Base-by-base conservation (phyloP, 2,113 vertebrate genomes). In the Muntiacus muntjak region DNA sequence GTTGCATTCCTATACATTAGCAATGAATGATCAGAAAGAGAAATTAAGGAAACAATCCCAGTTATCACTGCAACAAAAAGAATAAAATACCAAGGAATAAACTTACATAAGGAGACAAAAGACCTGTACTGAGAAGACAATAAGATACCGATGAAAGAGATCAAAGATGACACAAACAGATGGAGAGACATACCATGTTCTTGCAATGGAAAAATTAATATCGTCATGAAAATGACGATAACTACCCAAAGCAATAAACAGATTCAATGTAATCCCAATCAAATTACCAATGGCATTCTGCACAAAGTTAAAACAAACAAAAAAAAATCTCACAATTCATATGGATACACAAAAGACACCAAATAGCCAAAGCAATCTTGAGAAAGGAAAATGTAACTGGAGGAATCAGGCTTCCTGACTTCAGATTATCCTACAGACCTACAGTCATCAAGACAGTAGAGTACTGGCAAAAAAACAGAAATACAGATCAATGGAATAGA, bases 161-260 rank as follows among this genome's bases (percentile, higher is more conserved):
- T 36, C 64, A 71, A 71, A 71, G n/a, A 71, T 21, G 64, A 36
- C n/a, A 71, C 7, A n/a, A 64, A 64, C 64, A 36, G n/a, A 71
- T 36, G n/a, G 64, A 71, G 64, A 71, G n/a, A 36, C n/a, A 71
- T 36, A 71, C 17, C 9, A 71, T 71, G 64, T 36, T 71, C 64
- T 71, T 21, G n/a, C n/a, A 36, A 36, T 71, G n/a, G 17, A 36
- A 71, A 71, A 71, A 21, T 71, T 9, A 71, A 11, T 71, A 36
- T 11, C 0, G 0, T 71, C 64, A 71, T 71, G 64, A 71, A 67
- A 71, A 71, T 71, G n/a, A 71, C 0, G 1, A 71, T 71, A 71
- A 71, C n/a, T 71, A 71, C 64, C 64, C n/a, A 36, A 71, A 71
- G 64, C n/a, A 71, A 71, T 71, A 21, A 71, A 36, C n/a, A 71